Conservation (phyloP, 2,113 vertebrate species). For the Patagioenas fasciata region DNA sequence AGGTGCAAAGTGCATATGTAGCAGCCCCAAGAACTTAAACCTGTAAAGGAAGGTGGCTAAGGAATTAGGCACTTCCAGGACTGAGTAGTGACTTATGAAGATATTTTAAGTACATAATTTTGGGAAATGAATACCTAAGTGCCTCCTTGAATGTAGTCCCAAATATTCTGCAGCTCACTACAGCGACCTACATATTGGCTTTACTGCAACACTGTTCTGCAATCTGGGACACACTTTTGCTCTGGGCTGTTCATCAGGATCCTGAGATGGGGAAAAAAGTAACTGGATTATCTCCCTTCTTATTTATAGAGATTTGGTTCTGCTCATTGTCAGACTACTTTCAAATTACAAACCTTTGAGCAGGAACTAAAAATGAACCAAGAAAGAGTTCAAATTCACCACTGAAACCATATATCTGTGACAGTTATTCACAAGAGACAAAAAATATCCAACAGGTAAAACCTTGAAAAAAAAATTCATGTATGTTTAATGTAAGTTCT, state of each 20-base stretch:
- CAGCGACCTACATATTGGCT: background rate
- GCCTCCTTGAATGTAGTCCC: background rate
- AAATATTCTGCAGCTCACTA: background rate
- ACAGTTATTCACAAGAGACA: background rate
- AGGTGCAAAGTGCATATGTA: background rate
- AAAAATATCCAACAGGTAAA: background rate
- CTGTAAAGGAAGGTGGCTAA: background rate
- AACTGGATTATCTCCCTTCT: background rate
- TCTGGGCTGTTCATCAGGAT: background rate
- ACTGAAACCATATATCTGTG: background rate
- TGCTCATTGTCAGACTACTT: background rate
- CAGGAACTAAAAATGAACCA: constrained; percentile 8
- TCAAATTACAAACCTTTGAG: background rate
- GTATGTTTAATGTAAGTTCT: background rate
- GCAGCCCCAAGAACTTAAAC: background rate
- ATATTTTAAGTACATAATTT: background rate
- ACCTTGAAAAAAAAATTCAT: background rate
- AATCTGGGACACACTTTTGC: background rate
- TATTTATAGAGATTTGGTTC: background rate
- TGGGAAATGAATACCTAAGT: background rate
- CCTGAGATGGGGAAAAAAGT: background rate
- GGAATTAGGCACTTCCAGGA: background rate
- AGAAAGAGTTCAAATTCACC: background rate
- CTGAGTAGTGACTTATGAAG: background rate
- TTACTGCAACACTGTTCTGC: background rate